Conservation (phyloP, 2,797 vertebrate species). For the Danio choprae region DNA sequence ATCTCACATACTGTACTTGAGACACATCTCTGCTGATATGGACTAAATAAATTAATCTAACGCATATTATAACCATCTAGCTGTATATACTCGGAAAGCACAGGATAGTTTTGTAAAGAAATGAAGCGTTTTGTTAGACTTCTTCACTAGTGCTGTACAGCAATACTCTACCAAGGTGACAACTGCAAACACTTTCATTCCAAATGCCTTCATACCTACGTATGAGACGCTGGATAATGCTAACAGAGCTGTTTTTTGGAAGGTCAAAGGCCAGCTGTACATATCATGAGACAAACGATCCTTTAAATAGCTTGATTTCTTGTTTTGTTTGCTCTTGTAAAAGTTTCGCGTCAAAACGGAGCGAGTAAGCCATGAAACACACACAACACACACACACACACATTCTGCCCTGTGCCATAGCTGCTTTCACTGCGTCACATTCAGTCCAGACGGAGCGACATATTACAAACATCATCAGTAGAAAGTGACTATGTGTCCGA, state of each 20-base stretch:
- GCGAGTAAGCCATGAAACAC: constrained; percentile 64
- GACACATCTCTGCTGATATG: constrained; percentile 32
- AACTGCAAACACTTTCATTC: constrained; percentile 40
- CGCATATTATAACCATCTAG: constrained; percentile 27
- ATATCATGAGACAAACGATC: constrained; percentile 34
- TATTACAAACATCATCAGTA: constrained; percentile 1
- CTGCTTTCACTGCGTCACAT: constrained; percentile 57
- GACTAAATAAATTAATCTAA: not conserved
- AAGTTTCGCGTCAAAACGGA: constrained; percentile 17
- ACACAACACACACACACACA: constrained; percentile 53
- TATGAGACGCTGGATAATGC: constrained; percentile 21
- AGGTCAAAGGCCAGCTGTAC: constrained; percentile 24
- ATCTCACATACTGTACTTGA: constrained; percentile 42
- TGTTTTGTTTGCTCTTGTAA: constrained; percentile 38
- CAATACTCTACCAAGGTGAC: constrained; percentile 54
- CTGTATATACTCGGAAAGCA: constrained; percentile 62
- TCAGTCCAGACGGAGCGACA: not conserved
- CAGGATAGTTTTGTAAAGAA: constrained; percentile 61
- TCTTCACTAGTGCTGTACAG: constrained; percentile 63
- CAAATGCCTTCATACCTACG: constrained; percentile 44
- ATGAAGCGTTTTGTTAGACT: constrained; percentile 54
- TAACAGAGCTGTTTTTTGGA: constrained; percentile 23
- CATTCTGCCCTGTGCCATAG: constrained; percentile 72
- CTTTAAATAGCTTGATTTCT: constrained; percentile 22
- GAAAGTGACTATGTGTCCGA: not conserved